A percentile compares a stretch with the other conserved stretches of the same genome.
Evolutionary conservation across 2,113 vertebrate genomes (phyloP).

Genomic region (Heptranchias perlo): DNA sequence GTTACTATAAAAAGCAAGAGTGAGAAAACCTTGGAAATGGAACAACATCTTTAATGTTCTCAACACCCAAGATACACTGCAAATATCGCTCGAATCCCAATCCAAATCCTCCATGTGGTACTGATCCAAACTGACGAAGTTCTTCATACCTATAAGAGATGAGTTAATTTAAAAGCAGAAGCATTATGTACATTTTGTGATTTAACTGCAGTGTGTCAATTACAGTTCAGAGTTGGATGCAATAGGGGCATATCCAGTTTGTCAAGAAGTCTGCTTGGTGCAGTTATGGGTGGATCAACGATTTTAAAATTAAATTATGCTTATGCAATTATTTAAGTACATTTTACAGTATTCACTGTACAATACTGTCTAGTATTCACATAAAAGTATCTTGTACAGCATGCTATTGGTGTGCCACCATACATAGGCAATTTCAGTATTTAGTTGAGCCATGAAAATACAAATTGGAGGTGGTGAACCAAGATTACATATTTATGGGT

Average conservation of each 20-base stretch:
- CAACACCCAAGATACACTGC: constrained; percentile 82
- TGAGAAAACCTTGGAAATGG: constrained; percentile 87
- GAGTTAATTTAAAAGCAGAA: background rate
- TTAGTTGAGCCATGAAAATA: background rate
- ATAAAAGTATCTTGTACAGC: background rate
- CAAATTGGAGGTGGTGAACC: background rate
- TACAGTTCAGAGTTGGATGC: background rate
- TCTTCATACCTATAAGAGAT: constrained; percentile 78
- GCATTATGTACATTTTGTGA: background rate
- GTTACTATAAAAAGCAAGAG: constrained; percentile 73
- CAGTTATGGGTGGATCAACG: background rate
- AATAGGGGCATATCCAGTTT: background rate
- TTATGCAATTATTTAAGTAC: background rate
- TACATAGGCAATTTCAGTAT: background rate
- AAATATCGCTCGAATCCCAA: constrained; percentile 95
- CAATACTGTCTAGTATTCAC: background rate
- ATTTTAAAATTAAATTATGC: background rate
- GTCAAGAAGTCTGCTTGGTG: background rate
- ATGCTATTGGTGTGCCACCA: too few relatives aligned
- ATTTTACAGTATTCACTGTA: background rate
- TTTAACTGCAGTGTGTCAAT: background rate
- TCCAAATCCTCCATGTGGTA: constrained; percentile 91
- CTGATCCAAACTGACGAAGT: constrained; percentile 82
- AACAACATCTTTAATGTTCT: constrained; percentile 95
- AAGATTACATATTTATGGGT: background rate